Evolutionary conservation across 1,140 invertebrate species (phyloP), one percentile per base, ranked within the genome.

Genomic region (Cylas formicarius): DNA sequence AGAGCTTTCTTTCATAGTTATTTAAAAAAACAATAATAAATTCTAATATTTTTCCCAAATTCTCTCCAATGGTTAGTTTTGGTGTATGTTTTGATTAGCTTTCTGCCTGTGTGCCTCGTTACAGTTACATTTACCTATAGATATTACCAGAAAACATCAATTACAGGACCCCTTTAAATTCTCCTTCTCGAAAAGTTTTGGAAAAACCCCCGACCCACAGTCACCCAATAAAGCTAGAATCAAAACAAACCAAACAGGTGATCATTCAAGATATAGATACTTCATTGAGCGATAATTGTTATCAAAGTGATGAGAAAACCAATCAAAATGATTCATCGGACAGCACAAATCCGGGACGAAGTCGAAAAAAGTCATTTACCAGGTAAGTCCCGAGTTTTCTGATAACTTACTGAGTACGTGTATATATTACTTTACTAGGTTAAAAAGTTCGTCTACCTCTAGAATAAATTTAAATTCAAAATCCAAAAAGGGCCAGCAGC

Each of bases 381-480:
- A 72, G 77, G 48, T 47, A n/a, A 43, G 27, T 20, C 5, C 9
- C 24, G 13, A n/a, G n/a, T n/a, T n/a, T n/a, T n/a, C n/a, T 33
- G 23, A 18, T 23, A 3, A 17, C 7, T 39, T 13, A 7, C 19
- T 37, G 22, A 22, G 26, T 3, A 20, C 18, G 6, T 16, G 6
- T 14, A 4, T 35, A 6, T 14, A 8, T 4, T 7, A 13, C 29
- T 1, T 41, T 24, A 26, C 18, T 36, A 48, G 51, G 35, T 67
- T 77, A 57, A 81, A 79, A 65, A 77, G 75, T 19, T 70, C 77
- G 1, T 80, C 74, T 0, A 76, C 75, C 0, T 76, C 75, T 0
- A 71, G 75, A 11, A 63, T 78, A 3, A 75, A 78, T 35, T 50
- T 52, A 18, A 57, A 57, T 21, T 37, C 53, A 3, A 53, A 53